Evolutionary conservation across 1,140 invertebrate genomes (phyloP), one percentile per base, ranked within the genome.

Genomic region (Yoshiicerus persimilis): DNA sequence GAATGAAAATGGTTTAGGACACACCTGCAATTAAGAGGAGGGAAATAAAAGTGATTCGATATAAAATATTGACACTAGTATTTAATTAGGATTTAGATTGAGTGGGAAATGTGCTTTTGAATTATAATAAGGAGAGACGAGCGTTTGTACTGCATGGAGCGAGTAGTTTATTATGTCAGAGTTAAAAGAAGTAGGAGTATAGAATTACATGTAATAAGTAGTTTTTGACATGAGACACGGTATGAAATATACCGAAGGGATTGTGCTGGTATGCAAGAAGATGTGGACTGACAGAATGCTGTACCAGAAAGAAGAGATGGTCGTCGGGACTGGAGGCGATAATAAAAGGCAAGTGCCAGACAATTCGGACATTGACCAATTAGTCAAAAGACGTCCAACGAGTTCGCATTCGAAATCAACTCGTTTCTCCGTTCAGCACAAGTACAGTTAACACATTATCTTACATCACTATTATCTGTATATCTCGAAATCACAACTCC

Each of bases 311-410:
- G n/a, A 11, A 20, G 23, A 41, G 16, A 13, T 38, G 16, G n/a
- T 16, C n/a, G 83, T 25, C 83, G 41, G 41, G 83, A 84, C 83
- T 56, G 83, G 83, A 62, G 83, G 83, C 83, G 83, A 84, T 84
- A 84, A 84, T 84, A 84, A 84, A 84, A 84, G 83, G 83, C 83
- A 62, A 84, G 83, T 84, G 83, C 83, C 83, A 84, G 83, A 84
- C 83, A 84, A 84, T 84, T 84, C 83, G 83, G 83, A 84, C 83
- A 84, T 84, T 84, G 83, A 84, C 83, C 83, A 84, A 84, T 84
- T 84, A 84, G 83, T 84, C 83, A 84, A 84, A 84, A 84, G 83
- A 84, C 25, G 83, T 84, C 38, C 83, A 84, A 84, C 83, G 41
- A 62, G 83, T 84, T 84, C 83, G 39, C 47, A 84, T 84, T 80